Evolutionary conservation across 2,113 vertebrate species (phyloP), one percentile per base, ranked within the genome.

Genomic region (Rallus limicola): DNA sequence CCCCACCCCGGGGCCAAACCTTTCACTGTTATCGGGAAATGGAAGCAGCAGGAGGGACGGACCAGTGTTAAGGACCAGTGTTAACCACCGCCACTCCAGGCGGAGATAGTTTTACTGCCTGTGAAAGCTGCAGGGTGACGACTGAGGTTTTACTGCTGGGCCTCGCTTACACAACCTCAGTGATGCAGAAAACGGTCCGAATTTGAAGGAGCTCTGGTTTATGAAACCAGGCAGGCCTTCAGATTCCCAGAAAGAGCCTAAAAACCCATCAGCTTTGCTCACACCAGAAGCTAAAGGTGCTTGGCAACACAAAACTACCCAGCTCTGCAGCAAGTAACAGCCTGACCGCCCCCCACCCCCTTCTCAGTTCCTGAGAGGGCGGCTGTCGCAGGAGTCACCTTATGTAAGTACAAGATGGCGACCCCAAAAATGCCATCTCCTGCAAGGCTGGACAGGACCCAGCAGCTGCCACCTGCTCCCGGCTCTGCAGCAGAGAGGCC

Each of bases 31-130:
- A 64, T 0, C 5, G 0, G 50, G 60, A 90, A 96, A 64, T 13
- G 33, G 17, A 69, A 88, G 44, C 10, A n/a, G 48, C 70, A 80
- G 78, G 2, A 50, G 52, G 65, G 85, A 38, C 68, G 29, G 5
- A 8, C 5, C 1, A 0, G 58, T 0, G 0, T 70, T 87, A 90
- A 80, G 29, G 5, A 8, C 5, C 1, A 0, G 58, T 0, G 0
- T 70, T 87, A 90, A 80, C 63, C 28, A 40, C 29, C 0, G 0
- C 63, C 31, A 16, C 0, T 0, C 62, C 13, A 0, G 23, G 11
- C 38, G 84, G 23, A 82, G 58, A 60, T 25, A 10, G 44, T 46
- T 72, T 68, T 18, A 60, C 15, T 42, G 64, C 52, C 64, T 12
- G 64, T 21, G 19, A 18, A 59, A 56, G 64, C 4, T 46, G 60